Percentiles rank a stretch among this genome's conserved stretches.
These are phyloP conservation scores for Ornithorhynchus anatinus DNA, from an alignment of 2,113 vertebrate species.

Conservation along the genomic window DNA sequence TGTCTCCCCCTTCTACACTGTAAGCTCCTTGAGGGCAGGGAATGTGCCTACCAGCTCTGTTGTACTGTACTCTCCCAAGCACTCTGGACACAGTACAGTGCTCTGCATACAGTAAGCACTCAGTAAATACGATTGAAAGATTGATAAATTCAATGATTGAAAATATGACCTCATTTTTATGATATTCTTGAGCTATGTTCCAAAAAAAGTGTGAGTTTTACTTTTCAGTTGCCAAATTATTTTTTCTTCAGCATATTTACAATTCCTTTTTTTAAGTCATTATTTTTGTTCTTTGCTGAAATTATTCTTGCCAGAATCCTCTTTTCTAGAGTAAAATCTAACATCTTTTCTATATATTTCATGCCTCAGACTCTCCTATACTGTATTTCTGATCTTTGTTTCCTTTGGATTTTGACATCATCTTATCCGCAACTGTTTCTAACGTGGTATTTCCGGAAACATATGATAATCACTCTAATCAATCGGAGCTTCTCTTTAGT, in stretches of 20 bases:
- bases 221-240: constrained; percentile 35
- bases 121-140: too few relatives aligned
- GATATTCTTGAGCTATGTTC: background rate
- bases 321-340: constrained; percentile 29
- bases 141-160: too few relatives aligned
- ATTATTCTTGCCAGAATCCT: constrained; percentile 18
- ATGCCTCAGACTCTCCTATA: background rate
- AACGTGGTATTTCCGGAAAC: background rate
- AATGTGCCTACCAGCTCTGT: too few relatives aligned
- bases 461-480: background rate
- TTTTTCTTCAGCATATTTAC: constrained; percentile 34
- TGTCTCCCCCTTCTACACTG: too few relatives aligned
- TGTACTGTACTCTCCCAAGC: too few relatives aligned
- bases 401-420: background rate
- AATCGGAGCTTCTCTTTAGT: background rate
- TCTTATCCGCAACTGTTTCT: background rate
- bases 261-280: constrained; percentile 53
- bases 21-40: too few relatives aligned
- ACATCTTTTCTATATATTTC: constrained; percentile 27
- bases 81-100: too few relatives aligned
- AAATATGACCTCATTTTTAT: background rate
- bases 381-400: background rate
- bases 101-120: too few relatives aligned
- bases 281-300: constrained; percentile 58
- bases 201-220: background rate